Evolutionary conservation across 2,797 vertebrate genomes (phyloP).

Genomic region (Halcyon badia): DNA sequence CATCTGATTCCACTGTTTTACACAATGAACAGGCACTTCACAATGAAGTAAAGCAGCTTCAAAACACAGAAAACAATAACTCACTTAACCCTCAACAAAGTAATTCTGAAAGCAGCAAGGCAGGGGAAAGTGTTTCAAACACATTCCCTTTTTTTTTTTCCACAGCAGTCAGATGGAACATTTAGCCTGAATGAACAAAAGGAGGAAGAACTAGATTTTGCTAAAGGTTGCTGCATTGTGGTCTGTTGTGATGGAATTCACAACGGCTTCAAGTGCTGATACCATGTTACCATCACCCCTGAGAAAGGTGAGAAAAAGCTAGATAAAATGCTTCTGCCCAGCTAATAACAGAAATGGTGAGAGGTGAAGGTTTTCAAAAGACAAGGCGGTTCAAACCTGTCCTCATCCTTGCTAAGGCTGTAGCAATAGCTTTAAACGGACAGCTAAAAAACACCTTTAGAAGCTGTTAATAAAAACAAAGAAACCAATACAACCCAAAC

Average conservation of each 20-base stretch:
- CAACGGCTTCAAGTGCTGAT: background rate
- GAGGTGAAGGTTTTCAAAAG: background rate
- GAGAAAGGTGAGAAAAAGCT: background rate
- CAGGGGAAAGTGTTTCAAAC: background rate
- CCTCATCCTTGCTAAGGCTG: background rate
- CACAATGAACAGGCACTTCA: background rate
- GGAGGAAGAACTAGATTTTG: background rate
- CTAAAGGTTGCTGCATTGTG: background rate
- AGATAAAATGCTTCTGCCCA: background rate
- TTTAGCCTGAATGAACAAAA: background rate
- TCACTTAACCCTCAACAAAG: background rate
- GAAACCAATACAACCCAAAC: background rate
- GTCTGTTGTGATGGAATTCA: background rate
- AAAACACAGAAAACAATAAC: background rate
- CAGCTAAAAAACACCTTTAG: background rate
- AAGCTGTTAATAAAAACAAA: background rate
- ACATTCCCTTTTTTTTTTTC: background rate
- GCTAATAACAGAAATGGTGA: background rate
- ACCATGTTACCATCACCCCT: background rate
- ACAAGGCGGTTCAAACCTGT: background rate
- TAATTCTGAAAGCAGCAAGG: background rate
- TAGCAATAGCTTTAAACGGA: background rate
- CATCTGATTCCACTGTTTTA: accelerated
- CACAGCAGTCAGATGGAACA: background rate
- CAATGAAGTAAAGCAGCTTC: background rate